Percentiles rank a stretch among this genome's conserved stretches.
phyloP scores from a whole-genome alignment of 1,140 invertebrate species.

The Lordiphosa collinella region DNA sequence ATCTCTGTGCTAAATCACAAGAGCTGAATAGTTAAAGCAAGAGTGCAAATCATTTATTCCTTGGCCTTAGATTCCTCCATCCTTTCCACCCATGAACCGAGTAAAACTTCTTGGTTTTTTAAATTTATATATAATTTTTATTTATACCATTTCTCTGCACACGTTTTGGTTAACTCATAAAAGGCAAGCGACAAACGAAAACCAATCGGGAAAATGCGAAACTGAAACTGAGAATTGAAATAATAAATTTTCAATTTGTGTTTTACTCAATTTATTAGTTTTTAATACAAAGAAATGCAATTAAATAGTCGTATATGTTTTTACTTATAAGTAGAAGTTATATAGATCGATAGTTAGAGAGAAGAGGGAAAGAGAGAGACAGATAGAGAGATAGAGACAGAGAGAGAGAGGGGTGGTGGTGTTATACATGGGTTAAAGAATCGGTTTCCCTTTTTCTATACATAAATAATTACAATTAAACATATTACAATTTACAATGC shows the following conservation, averaged over 20 bases:
- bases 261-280: slow-evolving; percentile 59
- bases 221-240: slow-evolving; percentile 15
- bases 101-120: slow-evolving; percentile 17
- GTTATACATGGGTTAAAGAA: slow-evolving; percentile 31
- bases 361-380: slow-evolving; percentile 11
- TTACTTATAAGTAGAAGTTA: slow-evolving; percentile 30
- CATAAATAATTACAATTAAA: slow-evolving; percentile 75
- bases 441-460: slow-evolving; percentile 50
- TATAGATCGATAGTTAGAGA: slow-evolving; percentile 19
- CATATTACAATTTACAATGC: slow-evolving; percentile 73
- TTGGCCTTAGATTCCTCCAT: too few species aligned
- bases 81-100: neutral
- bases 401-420: slow-evolving; percentile 10
- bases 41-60: too few species aligned
- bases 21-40: too few species aligned
- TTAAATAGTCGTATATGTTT: slow-evolving; percentile 56
- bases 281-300: slow-evolving; percentile 71
- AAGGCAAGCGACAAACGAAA: slow-evolving; percentile 10
- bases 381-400: slow-evolving; percentile 7
- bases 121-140: slow-evolving; percentile 71
- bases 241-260: slow-evolving; percentile 38
- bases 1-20: too few species aligned
- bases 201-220: slow-evolving; percentile 1
- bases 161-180: slow-evolving; percentile 41
- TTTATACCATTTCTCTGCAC: slow-evolving; percentile 72